Evolutionary conservation across 2,797 vertebrate species (phyloP), one percentile per base, ranked within the genome.

Genomic region (Tarsius wallacei): DNA sequence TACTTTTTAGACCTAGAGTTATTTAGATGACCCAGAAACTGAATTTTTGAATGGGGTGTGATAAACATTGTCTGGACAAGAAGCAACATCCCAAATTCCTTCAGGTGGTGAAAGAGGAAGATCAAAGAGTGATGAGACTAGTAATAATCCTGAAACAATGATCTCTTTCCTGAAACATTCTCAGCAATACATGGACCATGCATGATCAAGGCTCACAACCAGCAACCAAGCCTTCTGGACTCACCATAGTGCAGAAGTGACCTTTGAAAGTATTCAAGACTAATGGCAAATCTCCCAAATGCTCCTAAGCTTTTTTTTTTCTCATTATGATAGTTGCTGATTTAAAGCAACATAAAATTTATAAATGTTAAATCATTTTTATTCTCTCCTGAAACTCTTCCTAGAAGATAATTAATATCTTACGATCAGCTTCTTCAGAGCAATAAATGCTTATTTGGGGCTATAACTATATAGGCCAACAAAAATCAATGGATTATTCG

Each of bases 271-370:
- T 13, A 13, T 17, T 63, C 63, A 71, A 64, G 55, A 84, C 11
- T 31, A 64, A 14, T 84, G 11, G 0, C 12, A 36, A 26, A 64
- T n/a, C 51, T 51, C 42, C 28, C 53, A 93, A 15, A 8, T 73
- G 13, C 0, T 26, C 53, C 63, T 70, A 55, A 57, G 13, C 9
- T 71, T 93, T 51, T 26, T 15, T 66, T 80, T 71, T 68, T 59
- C 77, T 59, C 12, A 55, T 90, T 87, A 57, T 24, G 17, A 66
- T 77, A 91, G 15, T n/a, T 90, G 28, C 13, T 76, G 26, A 94
- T 74, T 91, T 88, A 90, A 82, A 93, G 68, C 47, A 66, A 89
- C 78, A 64, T 61, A 82, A 90, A 85, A 94, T 26, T 87, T 49
- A 63, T 31, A 85, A 85, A 91, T 82, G 81, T 14, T 66, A 1